These are phyloP conservation scores for Drymonia ruficornis DNA, from an alignment of 2,888 invertebrate species.

Conservation along the genomic window DNA sequence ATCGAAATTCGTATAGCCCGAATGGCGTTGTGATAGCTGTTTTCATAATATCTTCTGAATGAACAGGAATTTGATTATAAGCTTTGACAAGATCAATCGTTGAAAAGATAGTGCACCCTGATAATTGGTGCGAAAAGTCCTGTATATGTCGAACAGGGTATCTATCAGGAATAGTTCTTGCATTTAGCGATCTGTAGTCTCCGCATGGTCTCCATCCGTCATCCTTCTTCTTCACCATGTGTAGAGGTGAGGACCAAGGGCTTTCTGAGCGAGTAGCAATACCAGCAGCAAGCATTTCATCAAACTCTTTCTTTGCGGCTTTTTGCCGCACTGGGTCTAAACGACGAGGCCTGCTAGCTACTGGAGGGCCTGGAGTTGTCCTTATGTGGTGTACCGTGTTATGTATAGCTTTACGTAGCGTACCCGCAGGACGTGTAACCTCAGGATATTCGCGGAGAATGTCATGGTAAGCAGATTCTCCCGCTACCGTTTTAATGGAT, in stretches of 20 bases:
- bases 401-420: neutral
- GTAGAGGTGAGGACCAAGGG: constrained; percentile 11
- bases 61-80: constrained; percentile 7
- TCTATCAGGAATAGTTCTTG: constrained; percentile 10
- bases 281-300: constrained; percentile 7
- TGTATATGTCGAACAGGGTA: constrained; percentile 14
- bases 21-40: constrained; percentile 12
- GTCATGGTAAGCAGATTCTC: constrained; percentile 1
- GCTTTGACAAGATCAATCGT: constrained; percentile 8
- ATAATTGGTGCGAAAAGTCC: constrained; percentile 4
- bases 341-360: constrained; percentile 18
- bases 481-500: constrained; percentile 6
- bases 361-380: constrained; percentile 20
- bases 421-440: constrained; percentile 4
- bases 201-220: constrained; percentile 11
- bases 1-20: constrained; percentile 3
- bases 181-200: constrained; percentile 10
- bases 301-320: constrained; percentile 10
- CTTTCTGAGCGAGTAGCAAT: constrained; percentile 4
- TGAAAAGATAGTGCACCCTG: constrained; percentile 6
- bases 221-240: constrained; percentile 6
- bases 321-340: constrained; percentile 13
- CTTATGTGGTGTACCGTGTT: constrained; percentile 7
- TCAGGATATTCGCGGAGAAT: constrained; percentile 6
- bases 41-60: constrained; percentile 8